Percentiles rank a stretch among this genome's conserved stretches.
Conservation (phyloP, 1,140 invertebrate species). For the Heliconius congener region DNA sequence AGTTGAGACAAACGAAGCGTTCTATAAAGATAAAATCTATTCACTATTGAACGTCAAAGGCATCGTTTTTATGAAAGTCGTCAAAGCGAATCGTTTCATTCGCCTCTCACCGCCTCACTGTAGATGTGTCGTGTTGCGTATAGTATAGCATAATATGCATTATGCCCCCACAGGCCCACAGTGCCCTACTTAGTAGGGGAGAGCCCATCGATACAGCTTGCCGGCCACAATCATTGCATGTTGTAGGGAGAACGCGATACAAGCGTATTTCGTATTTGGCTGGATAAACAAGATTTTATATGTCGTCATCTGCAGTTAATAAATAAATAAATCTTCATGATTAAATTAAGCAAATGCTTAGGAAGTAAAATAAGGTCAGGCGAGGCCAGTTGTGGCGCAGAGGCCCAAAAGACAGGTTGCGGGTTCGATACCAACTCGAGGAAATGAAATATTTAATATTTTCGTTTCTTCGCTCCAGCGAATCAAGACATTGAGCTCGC, state of each 20-base stretch:
- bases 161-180: slow-evolving; percentile 38
- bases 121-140: slow-evolving; percentile 37
- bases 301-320: not conserved
- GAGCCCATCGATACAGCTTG: slow-evolving; percentile 43
- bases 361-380: no score
- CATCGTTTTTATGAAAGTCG: slow-evolving; percentile 39
- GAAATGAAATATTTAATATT: no score
- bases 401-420: no score
- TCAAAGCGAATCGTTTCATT: slow-evolving; percentile 40
- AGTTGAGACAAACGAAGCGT: slow-evolving; percentile 34
- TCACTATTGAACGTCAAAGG: slow-evolving; percentile 37
- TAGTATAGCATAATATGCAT: slow-evolving; percentile 35
- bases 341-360: no score
- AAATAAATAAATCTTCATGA: no score
- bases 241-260: not conserved
- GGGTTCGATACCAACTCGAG: no score
- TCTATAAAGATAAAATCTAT: slow-evolving; percentile 37
- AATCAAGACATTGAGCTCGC: no score
- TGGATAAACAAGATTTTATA: not conserved
- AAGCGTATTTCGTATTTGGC: not conserved
- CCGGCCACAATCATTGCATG: slow-evolving; percentile 46
- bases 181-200: slow-evolving; percentile 50
- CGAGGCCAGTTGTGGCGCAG: no score
- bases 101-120: slow-evolving; percentile 26
- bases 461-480: no score